Conservation (phyloP, 1,140 invertebrate species). For the Drosophila albomicans region DNA sequence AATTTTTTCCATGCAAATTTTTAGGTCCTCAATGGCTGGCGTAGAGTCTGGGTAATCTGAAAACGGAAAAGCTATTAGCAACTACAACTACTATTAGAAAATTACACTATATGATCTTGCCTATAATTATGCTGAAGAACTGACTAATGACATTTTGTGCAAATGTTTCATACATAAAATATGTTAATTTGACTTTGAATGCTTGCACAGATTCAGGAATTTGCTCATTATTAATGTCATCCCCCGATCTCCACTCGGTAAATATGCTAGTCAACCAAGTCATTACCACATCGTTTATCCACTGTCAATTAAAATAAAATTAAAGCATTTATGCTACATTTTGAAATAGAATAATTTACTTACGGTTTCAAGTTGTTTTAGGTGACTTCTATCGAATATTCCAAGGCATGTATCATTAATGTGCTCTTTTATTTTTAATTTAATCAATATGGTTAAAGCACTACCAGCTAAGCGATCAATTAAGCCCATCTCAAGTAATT, state of each 20-base stretch:
- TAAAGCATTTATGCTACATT: neutral
- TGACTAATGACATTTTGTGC: conserved; percentile 95
- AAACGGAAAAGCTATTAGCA: neutral
- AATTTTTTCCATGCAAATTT: conserved; percentile 93
- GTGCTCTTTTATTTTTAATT: conserved; percentile 92
- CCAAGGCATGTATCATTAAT: conserved; percentile 92
- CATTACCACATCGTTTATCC: conserved; percentile 93
- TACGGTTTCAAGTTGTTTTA: conserved; percentile 90
- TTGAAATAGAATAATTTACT: conserved; percentile 42
- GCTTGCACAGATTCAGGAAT: conserved; percentile 87
- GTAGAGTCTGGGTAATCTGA: conserved; percentile 97
- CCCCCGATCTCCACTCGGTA: conserved; percentile 86
- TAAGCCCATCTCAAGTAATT: conserved; percentile 90
- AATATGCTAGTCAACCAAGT: conserved; percentile 93
- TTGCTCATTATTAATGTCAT: conserved; percentile 85
- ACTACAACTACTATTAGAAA: neutral
- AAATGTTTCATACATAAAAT: conserved; percentile 95
- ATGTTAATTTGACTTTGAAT: conserved; percentile 92
- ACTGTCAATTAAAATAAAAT: conserved; percentile 85
- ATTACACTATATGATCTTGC: conserved; percentile 81
- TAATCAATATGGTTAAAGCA: conserved; percentile 92
- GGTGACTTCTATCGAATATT: conserved; percentile 92
- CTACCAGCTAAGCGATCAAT: conserved; percentile 92
- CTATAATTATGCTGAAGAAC: conserved; percentile 97
- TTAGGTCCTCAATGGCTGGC: conserved; percentile 95